Percentiles rank a stretch among this genome's conserved stretches.
Evolutionary conservation across 2,113 vertebrate species (phyloP).

Genomic region (Hemichromis elongatus): DNA sequence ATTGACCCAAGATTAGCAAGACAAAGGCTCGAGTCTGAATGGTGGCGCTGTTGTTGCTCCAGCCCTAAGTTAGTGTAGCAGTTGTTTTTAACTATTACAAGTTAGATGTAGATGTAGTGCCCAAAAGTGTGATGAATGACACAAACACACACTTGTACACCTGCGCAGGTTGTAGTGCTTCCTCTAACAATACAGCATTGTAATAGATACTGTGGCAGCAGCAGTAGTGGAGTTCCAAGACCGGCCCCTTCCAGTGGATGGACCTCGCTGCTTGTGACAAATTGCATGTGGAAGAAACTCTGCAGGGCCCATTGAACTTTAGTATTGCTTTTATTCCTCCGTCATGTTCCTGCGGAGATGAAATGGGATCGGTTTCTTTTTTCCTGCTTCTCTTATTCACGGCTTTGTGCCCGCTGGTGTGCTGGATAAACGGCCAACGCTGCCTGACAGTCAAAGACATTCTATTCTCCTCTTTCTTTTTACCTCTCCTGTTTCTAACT

Average conservation of each 20-base stretch:
- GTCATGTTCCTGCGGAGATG: slow-evolving; percentile 61
- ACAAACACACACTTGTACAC: neutral
- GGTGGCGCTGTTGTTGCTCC: neutral
- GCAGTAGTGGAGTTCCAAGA: slow-evolving; percentile 5
- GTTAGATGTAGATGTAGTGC: neutral
- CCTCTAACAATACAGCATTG: slow-evolving; percentile 1
- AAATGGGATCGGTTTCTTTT: slow-evolving; percentile 48
- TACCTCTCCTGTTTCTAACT: neutral
- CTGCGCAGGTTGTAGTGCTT: neutral
- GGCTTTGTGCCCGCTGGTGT: slow-evolving; percentile 31
- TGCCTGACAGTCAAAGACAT: slow-evolving; percentile 32
- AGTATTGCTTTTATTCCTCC: slow-evolving; percentile 57
- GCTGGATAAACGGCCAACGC: slow-evolving; percentile 44
- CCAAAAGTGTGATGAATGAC: neutral
- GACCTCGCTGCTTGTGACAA: slow-evolving; percentile 58
- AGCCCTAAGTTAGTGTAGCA: neutral
- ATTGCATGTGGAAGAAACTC: slow-evolving; percentile 56
- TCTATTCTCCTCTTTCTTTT: neutral
- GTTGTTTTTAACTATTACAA: neutral
- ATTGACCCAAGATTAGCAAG: neutral
- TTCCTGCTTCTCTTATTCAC: slow-evolving; percentile 35
- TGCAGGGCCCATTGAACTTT: slow-evolving; percentile 62
- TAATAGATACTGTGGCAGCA: neutral
- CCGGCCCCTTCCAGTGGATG: neutral
- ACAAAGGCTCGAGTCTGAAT: neutral